Percentiles rank a stretch among this genome's conserved stretches.
Evolutionary conservation across 1,140 invertebrate genomes (phyloP).

Genomic region (Halesus radiatus): DNA sequence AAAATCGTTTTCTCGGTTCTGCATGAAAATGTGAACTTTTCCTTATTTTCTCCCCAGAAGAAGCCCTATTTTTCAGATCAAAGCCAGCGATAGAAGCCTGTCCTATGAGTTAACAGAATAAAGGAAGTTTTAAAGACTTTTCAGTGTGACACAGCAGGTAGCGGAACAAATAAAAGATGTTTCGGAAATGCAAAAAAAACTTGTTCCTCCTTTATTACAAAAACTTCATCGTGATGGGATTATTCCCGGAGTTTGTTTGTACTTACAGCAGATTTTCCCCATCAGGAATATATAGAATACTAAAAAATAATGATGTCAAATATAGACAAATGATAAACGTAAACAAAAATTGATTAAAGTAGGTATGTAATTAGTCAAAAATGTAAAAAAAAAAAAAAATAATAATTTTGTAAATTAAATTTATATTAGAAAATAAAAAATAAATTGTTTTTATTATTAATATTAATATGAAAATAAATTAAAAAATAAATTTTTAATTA

Average conservation of each 20-base stretch:
- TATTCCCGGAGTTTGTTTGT: neutral
- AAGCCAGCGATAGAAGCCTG: neutral
- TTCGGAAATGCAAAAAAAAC: constrained; percentile 49
- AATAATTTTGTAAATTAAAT: no score
- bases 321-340: no score
- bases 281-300: no score
- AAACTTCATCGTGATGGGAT: neutral
- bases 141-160: constrained; percentile 40
- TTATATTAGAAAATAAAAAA: no score
- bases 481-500: no score
- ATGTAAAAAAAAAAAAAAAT: no score
- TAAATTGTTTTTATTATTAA: no score
- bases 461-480: no score
- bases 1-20: neutral
- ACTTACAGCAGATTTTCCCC: no score
- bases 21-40: neutral
- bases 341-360: no score
- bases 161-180: constrained; percentile 33
- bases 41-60: neutral
- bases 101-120: constrained; percentile 39
- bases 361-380: no score
- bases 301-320: no score
- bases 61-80: neutral
- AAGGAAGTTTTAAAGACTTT: constrained; percentile 49
- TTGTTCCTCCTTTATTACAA: neutral